Percentiles rank a stretch among this genome's conserved stretches.
phyloP scores from a whole-genome alignment of 2,888 invertebrate species.

The Drymonia ruficornis region DNA sequence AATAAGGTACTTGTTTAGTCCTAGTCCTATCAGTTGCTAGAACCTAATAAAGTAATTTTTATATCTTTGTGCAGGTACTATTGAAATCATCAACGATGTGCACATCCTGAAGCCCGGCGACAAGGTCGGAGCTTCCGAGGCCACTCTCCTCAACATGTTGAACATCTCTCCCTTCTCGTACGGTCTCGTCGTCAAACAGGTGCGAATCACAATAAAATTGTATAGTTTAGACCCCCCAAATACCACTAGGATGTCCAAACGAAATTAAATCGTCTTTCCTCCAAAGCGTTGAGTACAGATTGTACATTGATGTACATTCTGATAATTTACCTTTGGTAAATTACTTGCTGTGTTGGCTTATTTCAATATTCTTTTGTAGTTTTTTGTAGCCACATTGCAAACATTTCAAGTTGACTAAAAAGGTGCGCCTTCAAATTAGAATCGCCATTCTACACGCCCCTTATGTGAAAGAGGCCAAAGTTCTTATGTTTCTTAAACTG shows the following conservation, averaged over 20 bases:
- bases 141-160: conserved; percentile 99
- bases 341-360: conserved; percentile 32
- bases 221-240: background rate
- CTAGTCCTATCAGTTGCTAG: too few species aligned
- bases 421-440: too few species aligned
- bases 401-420: too few species aligned
- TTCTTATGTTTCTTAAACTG: too few species aligned
- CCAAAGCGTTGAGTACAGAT: conserved; percentile 83
- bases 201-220: conserved; percentile 37
- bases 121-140: conserved; percentile 99
- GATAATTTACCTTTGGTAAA: conserved; percentile 82
- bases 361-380: conserved; percentile 8
- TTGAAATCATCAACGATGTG: conserved; percentile 99
- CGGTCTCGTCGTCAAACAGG: conserved; percentile 96
- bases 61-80: conserved; percentile 86
- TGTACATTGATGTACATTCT: conserved; percentile 60
- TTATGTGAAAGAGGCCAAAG: too few species aligned
- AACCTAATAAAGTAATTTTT: background rate
- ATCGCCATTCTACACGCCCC: too few species aligned
- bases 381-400: conserved; percentile 21
- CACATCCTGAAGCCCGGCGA: conserved; percentile 97
- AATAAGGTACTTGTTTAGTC: background rate
- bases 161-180: conserved; percentile 99
- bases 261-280: background rate
- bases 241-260: background rate